Percentiles rank a stretch among this genome's conserved stretches.
Conservation (phyloP, 1,140 invertebrate genomes). For the Listronotus oregonensis region DNA sequence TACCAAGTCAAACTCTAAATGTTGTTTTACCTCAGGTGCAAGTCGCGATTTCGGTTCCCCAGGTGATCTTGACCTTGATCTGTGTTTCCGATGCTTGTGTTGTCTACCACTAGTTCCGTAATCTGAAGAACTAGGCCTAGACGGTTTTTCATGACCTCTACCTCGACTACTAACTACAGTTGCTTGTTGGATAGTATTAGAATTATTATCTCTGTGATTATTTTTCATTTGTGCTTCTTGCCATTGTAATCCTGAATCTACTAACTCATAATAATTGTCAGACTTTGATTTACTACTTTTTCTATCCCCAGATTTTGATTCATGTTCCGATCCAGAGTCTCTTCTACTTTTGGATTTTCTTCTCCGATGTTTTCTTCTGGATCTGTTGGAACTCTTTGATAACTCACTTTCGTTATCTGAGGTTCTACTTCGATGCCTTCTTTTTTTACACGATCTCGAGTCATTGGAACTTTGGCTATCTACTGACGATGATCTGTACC, state of each 20-base stretch:
- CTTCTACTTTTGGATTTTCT: conserved; percentile 66
- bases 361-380: conserved; percentile 71
- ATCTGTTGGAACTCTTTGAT: conserved; percentile 76
- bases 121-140: conserved; percentile 14
- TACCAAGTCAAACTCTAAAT: conserved; percentile 88
- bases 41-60: conserved; percentile 68
- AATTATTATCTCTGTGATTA: conserved; percentile 67
- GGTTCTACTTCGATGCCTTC: conserved; percentile 70
- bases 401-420: conserved; percentile 90
- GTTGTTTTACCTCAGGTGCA: conserved; percentile 74
- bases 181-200: conserved; percentile 66
- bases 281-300: conserved; percentile 37
- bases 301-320: conserved; percentile 49
- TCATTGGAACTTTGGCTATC: conserved; percentile 86
- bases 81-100: conserved; percentile 69
- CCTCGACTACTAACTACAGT: conserved; percentile 64
- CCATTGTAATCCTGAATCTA: conserved; percentile 89
- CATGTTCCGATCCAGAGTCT: conserved; percentile 64
- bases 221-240: conserved; percentile 73
- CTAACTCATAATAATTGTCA: conserved; percentile 62
- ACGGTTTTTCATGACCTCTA: conserved; percentile 29
- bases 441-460: conserved; percentile 66
- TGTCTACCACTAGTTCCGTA: conserved; percentile 49
- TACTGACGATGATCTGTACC: conserved; percentile 67
- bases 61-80: conserved; percentile 73